Evolutionary conservation across 2,888 invertebrate genomes (phyloP), one percentile per base, ranked within the genome.

Genomic region (Andrena trimmerana): DNA sequence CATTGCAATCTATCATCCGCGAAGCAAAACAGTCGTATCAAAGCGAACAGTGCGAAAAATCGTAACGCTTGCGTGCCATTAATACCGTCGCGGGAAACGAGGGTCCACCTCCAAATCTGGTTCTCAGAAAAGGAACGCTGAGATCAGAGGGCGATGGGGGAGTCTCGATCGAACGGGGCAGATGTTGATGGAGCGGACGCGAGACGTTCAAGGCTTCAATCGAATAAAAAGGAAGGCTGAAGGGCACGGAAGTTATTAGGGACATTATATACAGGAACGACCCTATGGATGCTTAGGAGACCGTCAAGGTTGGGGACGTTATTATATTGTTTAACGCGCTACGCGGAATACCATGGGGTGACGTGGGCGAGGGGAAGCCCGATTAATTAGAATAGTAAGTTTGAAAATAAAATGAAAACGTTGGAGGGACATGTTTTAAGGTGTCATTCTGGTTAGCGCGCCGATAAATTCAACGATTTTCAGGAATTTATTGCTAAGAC

Each of bases 111-210:
- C 54, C 42, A 50, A 59, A 66, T 50, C 63, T 59, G 42, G 20
- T 57, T n/a, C 27, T 65, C 63, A n/a, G 67, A 31, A 29, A 59
- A 70, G 20, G 70, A 27, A 16, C 52, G 16, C 13, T 3, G 50
- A 68, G 29, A 50, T 50, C 50, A 16, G 66, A 66, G 31, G 60
- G 63, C 13, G 20, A 63, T 42, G 20, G 16, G 63, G 42, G 20
- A 65, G 73, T 16, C 54, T 20, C 4, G 36, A 57, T 62, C 36
- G 52, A 60, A 75, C 7, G 50, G 52, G 42, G 70, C 69, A 62
- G 69, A 75, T 75, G 69, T 59, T 75, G 36, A 31, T 24, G 59
- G 50, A 69, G 59, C 54, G 57, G 36, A 68, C 54, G 68, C 68
- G 48, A 69, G 50, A 60, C 60, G 60, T 27, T 60, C 24, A 42